Base-by-base conservation (phyloP, 2,113 vertebrate species). In the Dasyurus viverrinus region DNA sequence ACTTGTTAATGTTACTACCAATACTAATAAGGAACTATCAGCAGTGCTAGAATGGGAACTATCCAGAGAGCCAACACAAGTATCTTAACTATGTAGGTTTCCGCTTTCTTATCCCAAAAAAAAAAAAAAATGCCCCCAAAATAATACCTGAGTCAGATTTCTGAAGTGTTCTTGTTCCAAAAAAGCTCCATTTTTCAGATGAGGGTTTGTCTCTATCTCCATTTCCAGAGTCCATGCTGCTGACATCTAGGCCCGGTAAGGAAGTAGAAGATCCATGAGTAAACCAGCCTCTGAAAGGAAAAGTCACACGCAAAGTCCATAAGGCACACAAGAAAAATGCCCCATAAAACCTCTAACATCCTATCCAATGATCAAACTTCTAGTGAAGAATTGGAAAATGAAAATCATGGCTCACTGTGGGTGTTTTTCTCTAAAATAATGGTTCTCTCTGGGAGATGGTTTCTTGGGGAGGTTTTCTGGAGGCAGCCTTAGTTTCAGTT, bases 151-250 rank as follows among this genome's bases (percentile, higher is more conserved):
- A 98, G 95, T 99, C 99, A 90, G 99, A 99, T 97, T 99, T 99
- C 98, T 99, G 99, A 46, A 99, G 98, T 89, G 99, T 94, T 94
- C 98, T 98, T 12, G 99, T 98, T 97, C 99, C 99, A 98, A 99
- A 99, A 93, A 99, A 97, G 92, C 98, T 99, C 99, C 99, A 99
- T 93, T 98, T 99, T 60, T 99, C 99, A 90, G 98, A 98, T 48
- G 98, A 91, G 11, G 96, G 96, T 98, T 98, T 99, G 89, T 99
- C 98, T 94, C 98, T 98, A 91, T 99, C 99, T 1, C 98, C 99
- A 60, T 98, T 98, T 97, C 98, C 98, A 91, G 97, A 91, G 97
- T 98, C 99, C 96, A 98, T 96, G 84, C 97, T 96, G 93, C 92
- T 97, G 91, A 98, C 97, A 76, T 99, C 99, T 25, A 98, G 97